Evolutionary conservation across 2,113 vertebrate species (phyloP).

Genomic region (Xiphophorus couchianus): DNA sequence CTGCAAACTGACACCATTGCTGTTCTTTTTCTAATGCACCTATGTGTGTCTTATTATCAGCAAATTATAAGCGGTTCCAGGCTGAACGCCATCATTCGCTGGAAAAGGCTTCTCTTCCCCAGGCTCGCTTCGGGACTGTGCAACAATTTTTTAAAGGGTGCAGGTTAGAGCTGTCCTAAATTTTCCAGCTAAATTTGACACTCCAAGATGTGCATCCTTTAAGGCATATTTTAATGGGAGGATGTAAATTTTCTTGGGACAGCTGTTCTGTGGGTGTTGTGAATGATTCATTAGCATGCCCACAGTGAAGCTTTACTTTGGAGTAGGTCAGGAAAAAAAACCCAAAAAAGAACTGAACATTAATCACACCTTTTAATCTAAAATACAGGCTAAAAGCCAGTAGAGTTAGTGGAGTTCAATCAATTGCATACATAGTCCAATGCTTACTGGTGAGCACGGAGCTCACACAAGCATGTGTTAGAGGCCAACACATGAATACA

Average conservation of each 20-base stretch:
- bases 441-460: background rate
- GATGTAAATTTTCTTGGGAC: constrained; percentile 70
- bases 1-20: constrained; percentile 15
- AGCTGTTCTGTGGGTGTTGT: constrained; percentile 59
- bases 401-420: constrained; percentile 7
- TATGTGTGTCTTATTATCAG: constrained; percentile 45
- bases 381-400: background rate
- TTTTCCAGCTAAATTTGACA: constrained; percentile 42
- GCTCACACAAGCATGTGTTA: constrained; percentile 5
- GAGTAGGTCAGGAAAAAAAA: constrained; percentile 18
- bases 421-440: background rate
- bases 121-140: constrained; percentile 26
- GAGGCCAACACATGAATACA: constrained; percentile 4
- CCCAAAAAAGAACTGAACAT: constrained; percentile 2
- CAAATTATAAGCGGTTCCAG: constrained; percentile 38
- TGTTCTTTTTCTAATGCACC: background rate
- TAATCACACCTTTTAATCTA: constrained; percentile 41
- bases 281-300: constrained; percentile 69
- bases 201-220: constrained; percentile 39
- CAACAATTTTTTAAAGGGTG: constrained; percentile 20
- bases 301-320: constrained; percentile 23
- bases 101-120: constrained; percentile 17
- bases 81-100: background rate
- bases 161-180: constrained; percentile 24
- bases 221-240: constrained; percentile 69